phyloP scores from a whole-genome alignment of 2,113 vertebrate genomes.

The Microcebus murinus region DNA sequence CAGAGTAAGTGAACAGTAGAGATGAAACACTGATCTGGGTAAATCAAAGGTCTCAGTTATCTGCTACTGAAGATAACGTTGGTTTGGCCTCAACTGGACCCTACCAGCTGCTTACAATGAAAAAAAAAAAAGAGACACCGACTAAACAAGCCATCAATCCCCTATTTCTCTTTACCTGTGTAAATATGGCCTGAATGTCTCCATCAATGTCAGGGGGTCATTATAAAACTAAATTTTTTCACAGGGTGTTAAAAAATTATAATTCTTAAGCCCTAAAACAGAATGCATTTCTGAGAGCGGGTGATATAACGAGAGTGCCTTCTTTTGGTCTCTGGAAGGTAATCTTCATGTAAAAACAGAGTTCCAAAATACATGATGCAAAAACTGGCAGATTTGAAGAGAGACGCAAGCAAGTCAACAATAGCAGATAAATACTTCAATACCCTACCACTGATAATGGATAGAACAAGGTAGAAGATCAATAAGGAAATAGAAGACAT shows the following conservation, averaged over 20 bases:
- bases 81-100: slow-evolving; percentile 23
- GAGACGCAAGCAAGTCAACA: neutral
- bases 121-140: neutral
- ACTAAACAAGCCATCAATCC: neutral
- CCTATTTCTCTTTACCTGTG: neutral
- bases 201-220: neutral
- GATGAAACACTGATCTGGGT: neutral
- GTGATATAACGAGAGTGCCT: neutral
- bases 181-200: neutral
- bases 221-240: neutral
- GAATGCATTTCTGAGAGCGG: neutral
- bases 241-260: neutral
- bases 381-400: neutral
- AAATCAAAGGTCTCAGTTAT: neutral
- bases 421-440: neutral
- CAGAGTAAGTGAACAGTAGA: neutral
- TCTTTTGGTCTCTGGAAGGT: neutral
- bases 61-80: neutral
- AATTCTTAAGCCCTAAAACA: neutral
- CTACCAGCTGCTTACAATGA: neutral
- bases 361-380: neutral
- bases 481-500: neutral
- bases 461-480: neutral
- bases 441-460: neutral
- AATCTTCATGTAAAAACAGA: neutral